A percentile compares a stretch with the other conserved stretches of the same genome.
These are phyloP conservation scores for Nicator chloris DNA, from an alignment of 2,113 vertebrate species.

Conservation along the genomic window DNA sequence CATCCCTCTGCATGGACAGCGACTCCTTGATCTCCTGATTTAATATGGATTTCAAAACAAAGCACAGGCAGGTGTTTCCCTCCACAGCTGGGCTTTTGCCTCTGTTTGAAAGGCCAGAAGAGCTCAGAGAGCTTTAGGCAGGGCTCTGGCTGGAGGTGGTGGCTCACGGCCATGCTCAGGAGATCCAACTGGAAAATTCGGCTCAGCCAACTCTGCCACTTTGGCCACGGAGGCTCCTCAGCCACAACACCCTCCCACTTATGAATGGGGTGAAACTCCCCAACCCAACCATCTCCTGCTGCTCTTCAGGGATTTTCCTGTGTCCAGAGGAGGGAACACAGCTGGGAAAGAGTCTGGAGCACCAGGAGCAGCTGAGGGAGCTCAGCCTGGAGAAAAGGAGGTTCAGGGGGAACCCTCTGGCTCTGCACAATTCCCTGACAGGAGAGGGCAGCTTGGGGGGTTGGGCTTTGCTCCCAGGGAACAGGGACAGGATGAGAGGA, in stretches of 20 bases:
- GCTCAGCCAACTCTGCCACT: background rate
- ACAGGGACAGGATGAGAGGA: background rate
- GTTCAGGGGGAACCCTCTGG: background rate
- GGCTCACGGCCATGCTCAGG: background rate
- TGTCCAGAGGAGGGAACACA: background rate
- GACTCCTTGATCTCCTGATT: conserved; percentile 58
- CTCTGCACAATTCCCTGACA: background rate
- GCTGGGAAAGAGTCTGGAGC: background rate
- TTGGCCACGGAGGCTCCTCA: background rate
- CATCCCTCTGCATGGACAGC: conserved; percentile 25
- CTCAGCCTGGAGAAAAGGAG: background rate
- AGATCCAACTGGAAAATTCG: background rate
- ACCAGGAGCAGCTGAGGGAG: background rate
- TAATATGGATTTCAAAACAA: conserved; percentile 3
- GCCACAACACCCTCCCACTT: background rate
- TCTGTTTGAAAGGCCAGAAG: background rate
- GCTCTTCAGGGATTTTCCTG: background rate
- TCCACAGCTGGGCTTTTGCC: background rate
- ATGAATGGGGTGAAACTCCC: accelerated
- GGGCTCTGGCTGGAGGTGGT: background rate
- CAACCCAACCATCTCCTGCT: background rate
- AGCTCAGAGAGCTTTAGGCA: background rate
- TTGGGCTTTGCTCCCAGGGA: background rate
- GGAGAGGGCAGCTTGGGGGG: accelerated
- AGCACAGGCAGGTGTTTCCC: conserved; percentile 13